These are phyloP conservation scores for Canis aureus DNA, from an alignment of 2,113 vertebrate species.

Conservation along the genomic window DNA sequence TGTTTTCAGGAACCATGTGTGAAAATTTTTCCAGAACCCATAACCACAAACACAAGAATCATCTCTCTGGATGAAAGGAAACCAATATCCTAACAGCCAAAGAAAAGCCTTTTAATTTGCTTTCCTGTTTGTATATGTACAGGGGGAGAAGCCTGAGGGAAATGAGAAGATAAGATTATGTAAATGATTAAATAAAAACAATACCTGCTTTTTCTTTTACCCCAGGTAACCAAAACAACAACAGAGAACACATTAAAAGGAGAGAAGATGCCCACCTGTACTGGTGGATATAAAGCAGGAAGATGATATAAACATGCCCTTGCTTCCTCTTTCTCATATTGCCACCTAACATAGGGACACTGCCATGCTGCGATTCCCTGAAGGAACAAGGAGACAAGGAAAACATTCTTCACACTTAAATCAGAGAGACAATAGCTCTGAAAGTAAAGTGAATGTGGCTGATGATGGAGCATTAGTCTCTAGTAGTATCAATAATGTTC, in stretches of 20 bases:
- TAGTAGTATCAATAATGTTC: not conserved
- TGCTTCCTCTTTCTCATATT: not conserved
- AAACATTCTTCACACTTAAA: not conserved
- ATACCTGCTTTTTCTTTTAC: not conserved
- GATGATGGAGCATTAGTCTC: not conserved
- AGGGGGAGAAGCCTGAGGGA: not conserved
- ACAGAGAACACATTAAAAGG: not conserved
- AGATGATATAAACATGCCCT: accelerated
- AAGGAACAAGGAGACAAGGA: not conserved
- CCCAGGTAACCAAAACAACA: not conserved
- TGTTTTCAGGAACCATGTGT: not conserved
- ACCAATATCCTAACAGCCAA: not conserved
- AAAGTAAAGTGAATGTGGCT: not conserved
- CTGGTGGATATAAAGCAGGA: not conserved
- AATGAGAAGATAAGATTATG: not conserved
- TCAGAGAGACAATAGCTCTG: not conserved
- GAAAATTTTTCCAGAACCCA: not conserved
- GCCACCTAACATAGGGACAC: too few species aligned
- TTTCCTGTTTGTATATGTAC: too few species aligned
- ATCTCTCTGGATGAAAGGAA: not conserved
- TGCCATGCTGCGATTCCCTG: not conserved
- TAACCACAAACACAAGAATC: not conserved
- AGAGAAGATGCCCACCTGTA: not conserved
- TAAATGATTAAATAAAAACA: not conserved
- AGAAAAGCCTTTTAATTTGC: not conserved